Base-by-base conservation (phyloP, 2,888 invertebrate species). In the Mesorhabditis spiculigera region DNA sequence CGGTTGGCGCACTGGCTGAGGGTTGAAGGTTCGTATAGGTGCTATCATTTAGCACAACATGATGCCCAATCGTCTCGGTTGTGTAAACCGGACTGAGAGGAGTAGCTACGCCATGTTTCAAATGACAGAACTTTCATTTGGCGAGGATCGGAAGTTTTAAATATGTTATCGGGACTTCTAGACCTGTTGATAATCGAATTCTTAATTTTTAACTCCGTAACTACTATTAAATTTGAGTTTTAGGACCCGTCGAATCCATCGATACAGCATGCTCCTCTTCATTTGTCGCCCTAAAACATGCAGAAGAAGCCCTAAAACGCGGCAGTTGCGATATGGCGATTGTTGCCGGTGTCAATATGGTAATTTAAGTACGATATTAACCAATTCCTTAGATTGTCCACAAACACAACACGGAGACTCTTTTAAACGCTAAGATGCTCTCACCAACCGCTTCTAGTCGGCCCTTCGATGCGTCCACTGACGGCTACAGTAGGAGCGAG, bases 211-310 rank as follows among this genome's bases (percentile, higher is more conserved):
- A 63, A n/a, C 65, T 61, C 90, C 90, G n/a, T 13, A 50, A 50
- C 58, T 50, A 3, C 58, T 28, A n/a, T n/a, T n/a, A 28, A 28
- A 28, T 28, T 3, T 28, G 28, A 3, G 28, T 28, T 50, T 50
- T 50, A 50, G 58, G 97, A 0, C 97, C 97, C 5, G 94, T 94
- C 86, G 93, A 92, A 87, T 92, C 94, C 43, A 88, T 96, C 65
- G 97, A 98, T 88, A 96, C 97, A 0, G 97, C 96, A 6, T 98
- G 97, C 87, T 95, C 96, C 0, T 95, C 95, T 82, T 93, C 94
- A 76, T 88, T 95, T 86, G 91, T 92, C 86, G 85, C 84, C 58
- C 73, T 85, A 42, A 68, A 73, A 8, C 63, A 73, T 4, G 85
- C 85, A 42, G 73, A 75, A 44, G 79, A 81, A 10, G 92, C 93